Conservation (phyloP, 2,888 invertebrate genomes). For the Xylota sylvarum region DNA sequence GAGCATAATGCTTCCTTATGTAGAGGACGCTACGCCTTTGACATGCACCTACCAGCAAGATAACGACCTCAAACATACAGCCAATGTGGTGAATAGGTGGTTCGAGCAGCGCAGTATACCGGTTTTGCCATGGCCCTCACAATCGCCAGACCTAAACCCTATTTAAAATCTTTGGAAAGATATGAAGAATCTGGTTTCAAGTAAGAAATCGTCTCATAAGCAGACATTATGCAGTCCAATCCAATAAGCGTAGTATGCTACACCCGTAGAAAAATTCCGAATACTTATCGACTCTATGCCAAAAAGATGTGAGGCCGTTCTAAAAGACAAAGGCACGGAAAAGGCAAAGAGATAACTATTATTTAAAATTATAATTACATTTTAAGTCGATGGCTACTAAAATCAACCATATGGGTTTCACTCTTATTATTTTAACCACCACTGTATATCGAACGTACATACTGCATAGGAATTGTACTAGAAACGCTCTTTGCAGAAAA, state of each 20-base stretch:
- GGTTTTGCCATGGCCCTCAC: constrained; percentile 12
- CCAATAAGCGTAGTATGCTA: constrained; percentile 6
- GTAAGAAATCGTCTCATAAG: neutral
- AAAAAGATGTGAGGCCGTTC: constrained; percentile 1
- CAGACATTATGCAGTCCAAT: neutral
- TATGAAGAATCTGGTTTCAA: neutral
- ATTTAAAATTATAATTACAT: no score
- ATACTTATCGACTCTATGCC: constrained; percentile 1
- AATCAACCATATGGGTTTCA: no score
- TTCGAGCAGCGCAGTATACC: neutral
- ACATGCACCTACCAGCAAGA: neutral
- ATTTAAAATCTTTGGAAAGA: constrained; percentile 6
- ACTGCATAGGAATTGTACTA: no score
- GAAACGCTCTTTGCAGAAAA: no score
- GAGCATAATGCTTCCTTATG: neutral
- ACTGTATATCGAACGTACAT: no score
- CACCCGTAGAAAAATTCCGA: neutral
- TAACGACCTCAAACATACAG: neutral
- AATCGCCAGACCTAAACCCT: constrained; percentile 3
- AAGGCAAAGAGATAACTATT: no score
- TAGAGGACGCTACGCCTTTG: neutral
- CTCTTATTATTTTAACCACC: no score
- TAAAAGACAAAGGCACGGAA: constrained; percentile 1
- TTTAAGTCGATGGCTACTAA: no score
- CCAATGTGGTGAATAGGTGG: neutral